Base-by-base conservation (phyloP, 2,888 invertebrate genomes). In the Galerucella nymphaeae region DNA sequence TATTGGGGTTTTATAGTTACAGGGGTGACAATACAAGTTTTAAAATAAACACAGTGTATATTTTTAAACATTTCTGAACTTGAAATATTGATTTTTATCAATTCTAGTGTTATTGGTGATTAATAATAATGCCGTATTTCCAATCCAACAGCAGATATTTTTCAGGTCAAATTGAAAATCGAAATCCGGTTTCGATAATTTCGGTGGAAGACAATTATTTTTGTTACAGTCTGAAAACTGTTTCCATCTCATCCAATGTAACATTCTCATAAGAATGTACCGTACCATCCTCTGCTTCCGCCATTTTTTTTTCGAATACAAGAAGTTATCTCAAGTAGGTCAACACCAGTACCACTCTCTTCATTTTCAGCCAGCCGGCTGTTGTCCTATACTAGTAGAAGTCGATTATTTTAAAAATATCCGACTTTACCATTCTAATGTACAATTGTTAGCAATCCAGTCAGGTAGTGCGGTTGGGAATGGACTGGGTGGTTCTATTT, bases 301-400 rank as follows among this genome's bases (percentile, higher is more conserved):
- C 41, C 61, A 61, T 6, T 13, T n/a, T 16, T 41, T 16, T 38
- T 61, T 41, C 14, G n/a, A 58, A 30, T 13, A 30, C 30, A 30
- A 13, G 61, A 59, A 11, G 9, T n/a, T 30, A 30, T n/a, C 5
- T n/a, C n/a, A 61, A 61, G 61, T 61, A 61, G 61, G 61, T 61
- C 61, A 41, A 61, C 58, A 23, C 58, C 18, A 13, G 58, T 59
- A 59, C 61, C 61, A 61, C 41, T 61, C 61, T 61, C 41, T 61
- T 61, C 30, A 30, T 58, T 58, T 58, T 58, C 61, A 41, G 2
- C 61, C 61, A 16, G 38, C 58, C 13, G 30, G 30, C 30, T 30
- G n/a, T 9, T 41, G 61, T 61, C 57, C 20, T 14, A 30, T 30
- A 30, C 30, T 30, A 30, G 30, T 45, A 45, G 45, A 45, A 45